Base-by-base conservation (phyloP, 2,797 vertebrate genomes). In the Benthosema pterotum region DNA sequence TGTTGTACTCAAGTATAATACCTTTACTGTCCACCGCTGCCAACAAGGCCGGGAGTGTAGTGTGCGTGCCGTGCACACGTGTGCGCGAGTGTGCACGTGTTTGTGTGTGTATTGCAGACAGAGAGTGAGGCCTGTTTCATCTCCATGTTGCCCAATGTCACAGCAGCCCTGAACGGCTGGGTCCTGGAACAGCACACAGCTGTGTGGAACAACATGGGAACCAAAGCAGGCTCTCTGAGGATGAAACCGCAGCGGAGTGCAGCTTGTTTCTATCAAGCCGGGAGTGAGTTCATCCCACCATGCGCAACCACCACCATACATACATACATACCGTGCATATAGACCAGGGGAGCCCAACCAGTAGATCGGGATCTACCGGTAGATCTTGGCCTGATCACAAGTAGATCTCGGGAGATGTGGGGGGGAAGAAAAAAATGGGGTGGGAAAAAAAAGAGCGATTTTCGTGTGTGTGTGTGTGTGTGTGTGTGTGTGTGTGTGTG, bases 211-310 rank as follows among this genome's bases (percentile, higher is more conserved):
- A 38, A 63, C 78, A 72, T 86, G 85, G 76, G 87, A 88, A 89
- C 81, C 73, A 5, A 72, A 79, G 77, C 56, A 83, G 79, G 80
- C 81, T 80, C 83, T 89, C 69, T 78, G 75, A 74, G 70, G 75
- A 83, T 74, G 57, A 81, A 87, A 86, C 84, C 81, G 25, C 82
- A 80, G 61, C 9, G 52, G 71, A 69, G 68, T 61, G 66, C 82
- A 88, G 87, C 85, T 85, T 87, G 87, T 79, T 88, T 89, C 69
- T 82, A 86, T 90, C 85, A 88, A 87, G 75, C 70, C 56, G 65
- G 28, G 5, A 32, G 28, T 2, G 28, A 32, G 28, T 32, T 38
- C 8, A 38, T 9, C 32, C 32, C 32, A 38, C 28, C 22, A 25
- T 3, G 22, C 60, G 81, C 52, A 74, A 3, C 67, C 77, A 67